Evolutionary conservation across 1,140 invertebrate species (phyloP), one percentile per base, ranked within the genome.

Genomic region (Lepidostoma basale): DNA sequence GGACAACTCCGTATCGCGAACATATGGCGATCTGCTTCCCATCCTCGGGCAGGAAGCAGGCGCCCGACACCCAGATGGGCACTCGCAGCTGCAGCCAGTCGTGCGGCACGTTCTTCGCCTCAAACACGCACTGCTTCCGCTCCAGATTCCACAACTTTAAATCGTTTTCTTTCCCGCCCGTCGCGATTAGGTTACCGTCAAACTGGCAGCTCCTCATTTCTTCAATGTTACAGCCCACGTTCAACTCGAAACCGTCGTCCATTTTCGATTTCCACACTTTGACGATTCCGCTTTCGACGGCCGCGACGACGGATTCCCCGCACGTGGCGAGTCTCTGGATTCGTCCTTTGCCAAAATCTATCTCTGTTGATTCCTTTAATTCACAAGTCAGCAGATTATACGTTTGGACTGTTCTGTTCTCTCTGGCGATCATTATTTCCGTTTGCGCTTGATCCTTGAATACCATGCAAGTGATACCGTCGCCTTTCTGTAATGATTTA

Each of bases 11-110:
- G 78, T 91, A 84, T 63, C 89, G 84, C 0, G 91, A 91, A 67
- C 86, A 86, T 1, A 84, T 85, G 3, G 88, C 89, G 1, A 92
- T 74, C 5, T 84, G 47, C 54, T 86, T 79, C 0, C 76, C 77
- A 20, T 83, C 82, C 22, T 84, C 75, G 4, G 79, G 79, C 45
- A 89, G 56, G 76, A 92, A 94, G 4, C 85, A 79, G 1, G 91
- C 78, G 73, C 89, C 90, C 3, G 86, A 86, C 22, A 93, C 87
- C 91, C 91, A 94, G 12, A 94, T 83, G 0, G 92, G 91, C n/a
- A 90, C 86, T 67, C 90, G 78, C 9, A 95, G 76, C 73, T 94
- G 87, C 10, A 95, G 76, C 82, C 87, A 90, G 77, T 94, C 92
- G 75, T 90, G 86, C 3, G 84, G 81, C 22, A 92, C 81, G 81